Evolutionary conservation across 2,113 vertebrate species (phyloP).

Genomic region (Ivindomyrus marchei): DNA sequence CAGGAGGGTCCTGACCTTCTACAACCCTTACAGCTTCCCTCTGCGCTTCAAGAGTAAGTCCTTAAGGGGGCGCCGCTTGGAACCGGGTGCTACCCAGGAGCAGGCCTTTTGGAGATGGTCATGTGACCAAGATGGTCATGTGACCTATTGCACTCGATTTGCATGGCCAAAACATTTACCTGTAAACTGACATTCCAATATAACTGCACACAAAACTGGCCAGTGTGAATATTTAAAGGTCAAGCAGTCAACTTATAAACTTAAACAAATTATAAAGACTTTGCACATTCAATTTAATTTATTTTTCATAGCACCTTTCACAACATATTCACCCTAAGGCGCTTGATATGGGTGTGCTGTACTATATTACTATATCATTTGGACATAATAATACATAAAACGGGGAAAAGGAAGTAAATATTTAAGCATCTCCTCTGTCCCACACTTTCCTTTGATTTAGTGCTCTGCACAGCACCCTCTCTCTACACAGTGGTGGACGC

Average conservation of each 20-base stretch:
- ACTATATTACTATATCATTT: neutral
- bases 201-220: neutral
- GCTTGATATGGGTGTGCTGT: neutral
- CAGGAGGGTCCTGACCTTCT: constrained; percentile 57
- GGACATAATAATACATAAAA: neutral
- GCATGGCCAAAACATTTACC: neutral
- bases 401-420: neutral
- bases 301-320: neutral
- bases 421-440: neutral
- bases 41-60: constrained; percentile 53
- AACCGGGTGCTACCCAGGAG: neutral
- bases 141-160: neutral
- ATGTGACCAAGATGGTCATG: neutral
- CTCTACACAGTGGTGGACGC: constrained; percentile 55
- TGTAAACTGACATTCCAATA: neutral
- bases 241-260: neutral
- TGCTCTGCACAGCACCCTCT: constrained; percentile 52
- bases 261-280: neutral
- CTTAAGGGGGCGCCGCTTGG: neutral
- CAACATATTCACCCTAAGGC: neutral
- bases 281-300: neutral
- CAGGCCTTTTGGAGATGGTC: neutral
- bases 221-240: neutral
- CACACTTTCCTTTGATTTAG: constrained; percentile 23
- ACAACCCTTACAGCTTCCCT: constrained; percentile 52